Base-by-base conservation (phyloP, 2,888 invertebrate genomes). In the Epinotia demarniana region DNA sequence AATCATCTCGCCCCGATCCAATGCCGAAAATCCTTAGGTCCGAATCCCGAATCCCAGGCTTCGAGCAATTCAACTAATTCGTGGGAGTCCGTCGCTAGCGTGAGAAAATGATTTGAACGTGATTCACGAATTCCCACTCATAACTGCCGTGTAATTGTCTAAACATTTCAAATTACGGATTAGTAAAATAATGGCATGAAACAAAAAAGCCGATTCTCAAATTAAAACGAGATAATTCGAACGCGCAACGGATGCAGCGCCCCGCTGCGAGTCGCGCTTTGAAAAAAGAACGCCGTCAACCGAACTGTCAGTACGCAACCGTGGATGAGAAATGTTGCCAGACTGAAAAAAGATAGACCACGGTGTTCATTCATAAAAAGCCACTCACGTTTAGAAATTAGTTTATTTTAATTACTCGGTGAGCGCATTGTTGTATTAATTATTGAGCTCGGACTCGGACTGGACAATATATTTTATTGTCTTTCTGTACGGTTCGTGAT, bases 391-490 rank as follows among this genome's bases (percentile, higher is more conserved):
- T 92, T 89, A 88, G 90, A 92, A 92, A 93, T 93, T 92, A 92
- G 93, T 93, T 93, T 92, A 93, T 94, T 94, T 94, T 94, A 93
- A 94, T 94, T 92, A 93, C 89, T 85, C 87, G 84, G 85, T 88
- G 86, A 89, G 86, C 85, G 90, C 89, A 93, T 93, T 93, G 91
- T 92, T 91, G 88, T 93, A 92, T 92, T 93, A 91, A 93, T 93
- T 91, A 92, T 91, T 88, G 83, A 81, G 83, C 84, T 84, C 83
- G 86, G 84, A 82, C 84, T 84, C 82, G 81, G 84, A 83, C 84
- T 89, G 88, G 92, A 93, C 92, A 92, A 92, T 92, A 92, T 93
- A 93, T 94, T 93, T 92, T 92, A 94, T 94, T 92, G 92, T 93
- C 91, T 93, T 89, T 89, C 89, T 84, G 86, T 89, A 83, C 83